Percentiles rank a stretch among this genome's conserved stretches.
Conservation (phyloP, 2,797 vertebrate genomes). For the Corythornis leucogaster region DNA sequence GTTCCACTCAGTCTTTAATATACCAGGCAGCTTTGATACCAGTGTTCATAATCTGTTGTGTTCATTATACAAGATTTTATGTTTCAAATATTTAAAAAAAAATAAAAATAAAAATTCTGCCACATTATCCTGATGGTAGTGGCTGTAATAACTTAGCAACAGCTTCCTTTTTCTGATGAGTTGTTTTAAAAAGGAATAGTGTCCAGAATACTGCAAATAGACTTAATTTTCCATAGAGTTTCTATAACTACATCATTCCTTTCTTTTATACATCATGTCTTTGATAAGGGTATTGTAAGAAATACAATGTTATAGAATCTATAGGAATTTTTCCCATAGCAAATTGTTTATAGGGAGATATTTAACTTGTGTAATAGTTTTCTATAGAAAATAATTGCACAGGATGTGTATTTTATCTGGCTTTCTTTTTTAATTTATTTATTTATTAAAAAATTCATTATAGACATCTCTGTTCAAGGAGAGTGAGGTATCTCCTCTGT, state of each 20-base stretch:
- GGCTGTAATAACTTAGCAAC: slow-evolving; percentile 36
- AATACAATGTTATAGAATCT: not conserved
- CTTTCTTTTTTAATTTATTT: not conserved
- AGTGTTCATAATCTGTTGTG: not conserved
- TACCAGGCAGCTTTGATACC: not conserved
- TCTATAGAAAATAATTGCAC: not conserved
- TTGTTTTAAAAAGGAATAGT: not conserved
- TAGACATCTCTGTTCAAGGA: not conserved
- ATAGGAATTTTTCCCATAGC: not conserved
- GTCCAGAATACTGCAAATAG: slow-evolving; percentile 7
- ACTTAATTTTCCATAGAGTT: not conserved
- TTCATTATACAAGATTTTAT: not conserved
- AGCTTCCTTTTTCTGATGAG: not conserved
- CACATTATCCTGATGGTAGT: not conserved
- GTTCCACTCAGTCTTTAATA: not conserved
- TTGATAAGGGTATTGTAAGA: not conserved
- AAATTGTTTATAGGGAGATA: not conserved
- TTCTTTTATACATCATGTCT: not conserved
- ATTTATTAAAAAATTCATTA: too few relatives aligned
- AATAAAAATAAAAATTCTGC: not conserved
- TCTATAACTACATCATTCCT: not conserved
- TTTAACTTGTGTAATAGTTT: not conserved
- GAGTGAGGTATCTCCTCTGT: not conserved
- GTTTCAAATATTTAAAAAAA: not conserved
- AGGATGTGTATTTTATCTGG: not conserved